phyloP scores from a whole-genome alignment of 2,888 invertebrate species.

The Rhamnusium bicolor region DNA sequence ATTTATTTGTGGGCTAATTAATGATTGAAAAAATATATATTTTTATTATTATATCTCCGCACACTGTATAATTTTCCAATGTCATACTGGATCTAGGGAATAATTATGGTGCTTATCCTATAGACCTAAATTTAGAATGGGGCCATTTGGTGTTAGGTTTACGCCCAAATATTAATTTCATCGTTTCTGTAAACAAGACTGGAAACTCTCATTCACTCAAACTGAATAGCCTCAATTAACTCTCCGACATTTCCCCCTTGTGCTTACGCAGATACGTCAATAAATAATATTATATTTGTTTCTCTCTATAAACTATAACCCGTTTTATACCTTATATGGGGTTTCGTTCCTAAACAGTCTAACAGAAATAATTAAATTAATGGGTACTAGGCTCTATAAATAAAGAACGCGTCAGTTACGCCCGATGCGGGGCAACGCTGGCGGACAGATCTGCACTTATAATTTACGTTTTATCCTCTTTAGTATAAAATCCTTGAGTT shows the following conservation, averaged over 20 bases:
- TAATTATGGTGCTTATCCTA: not conserved
- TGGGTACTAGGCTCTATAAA: too few relatives aligned
- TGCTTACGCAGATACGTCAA: not conserved
- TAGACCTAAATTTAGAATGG: not conserved
- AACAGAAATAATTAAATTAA: not conserved
- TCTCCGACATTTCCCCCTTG: not conserved
- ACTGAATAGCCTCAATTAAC: conserved; percentile 14
- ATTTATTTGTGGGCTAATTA: too few relatives aligned
- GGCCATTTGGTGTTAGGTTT: not conserved
- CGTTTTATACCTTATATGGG: not conserved
- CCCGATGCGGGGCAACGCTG: too few relatives aligned
- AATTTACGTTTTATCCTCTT: too few relatives aligned
- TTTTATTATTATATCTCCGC: too few relatives aligned
- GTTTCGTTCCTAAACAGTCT: not conserved
- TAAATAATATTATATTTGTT: not conserved
- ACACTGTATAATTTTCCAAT: not conserved
- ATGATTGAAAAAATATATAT: too few relatives aligned
- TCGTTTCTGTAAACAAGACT: not conserved
- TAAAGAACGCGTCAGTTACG: too few relatives aligned
- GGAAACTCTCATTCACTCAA: not conserved
- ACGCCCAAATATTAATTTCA: conserved; percentile 1
- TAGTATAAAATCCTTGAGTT: too few relatives aligned
- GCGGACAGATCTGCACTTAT: too few relatives aligned
- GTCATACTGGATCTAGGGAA: not conserved
- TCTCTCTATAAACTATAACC: not conserved